phyloP scores from a whole-genome alignment of 2,113 vertebrate genomes.

The Hippocampus guttulatus region DNA sequence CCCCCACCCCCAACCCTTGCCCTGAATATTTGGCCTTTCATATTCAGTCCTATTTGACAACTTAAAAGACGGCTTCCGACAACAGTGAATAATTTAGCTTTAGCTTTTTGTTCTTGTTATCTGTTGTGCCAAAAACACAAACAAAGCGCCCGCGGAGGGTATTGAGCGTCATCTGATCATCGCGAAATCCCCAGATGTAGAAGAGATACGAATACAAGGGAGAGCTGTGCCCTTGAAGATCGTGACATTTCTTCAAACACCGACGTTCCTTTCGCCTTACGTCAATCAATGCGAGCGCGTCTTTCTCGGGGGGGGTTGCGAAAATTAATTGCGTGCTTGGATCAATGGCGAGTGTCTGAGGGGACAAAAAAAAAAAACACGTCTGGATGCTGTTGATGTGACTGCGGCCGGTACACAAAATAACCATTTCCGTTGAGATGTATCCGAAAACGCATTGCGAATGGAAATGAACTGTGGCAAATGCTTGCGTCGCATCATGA shows the following conservation, averaged over 20 bases:
- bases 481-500: not conserved
- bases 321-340: constrained; percentile 22
- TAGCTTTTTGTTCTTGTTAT: not conserved
- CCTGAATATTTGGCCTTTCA: not conserved
- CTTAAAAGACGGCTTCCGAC: constrained; percentile 10
- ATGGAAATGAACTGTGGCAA: not conserved
- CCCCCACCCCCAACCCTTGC: too few species aligned
- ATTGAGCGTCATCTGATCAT: constrained; percentile 21
- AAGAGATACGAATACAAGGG: constrained; percentile 3
- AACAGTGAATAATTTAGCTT: constrained; percentile 39
- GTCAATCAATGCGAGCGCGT: constrained; percentile 39
- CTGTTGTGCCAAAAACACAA: constrained; percentile 35
- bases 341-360: constrained; percentile 27
- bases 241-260: constrained; percentile 12
- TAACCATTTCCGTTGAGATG: not conserved
- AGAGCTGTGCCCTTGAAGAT: constrained; percentile 36
- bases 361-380: not conserved
- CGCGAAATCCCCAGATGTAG: constrained; percentile 13
- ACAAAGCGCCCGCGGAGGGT: constrained; percentile 12
- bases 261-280: constrained; percentile 4
- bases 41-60: not conserved
- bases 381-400: constrained; percentile 6
- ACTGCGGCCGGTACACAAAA: not conserved
- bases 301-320: not conserved
- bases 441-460: not conserved